Conservation (phyloP, 2,797 vertebrate species). For the Uromys caudimaculatus region DNA sequence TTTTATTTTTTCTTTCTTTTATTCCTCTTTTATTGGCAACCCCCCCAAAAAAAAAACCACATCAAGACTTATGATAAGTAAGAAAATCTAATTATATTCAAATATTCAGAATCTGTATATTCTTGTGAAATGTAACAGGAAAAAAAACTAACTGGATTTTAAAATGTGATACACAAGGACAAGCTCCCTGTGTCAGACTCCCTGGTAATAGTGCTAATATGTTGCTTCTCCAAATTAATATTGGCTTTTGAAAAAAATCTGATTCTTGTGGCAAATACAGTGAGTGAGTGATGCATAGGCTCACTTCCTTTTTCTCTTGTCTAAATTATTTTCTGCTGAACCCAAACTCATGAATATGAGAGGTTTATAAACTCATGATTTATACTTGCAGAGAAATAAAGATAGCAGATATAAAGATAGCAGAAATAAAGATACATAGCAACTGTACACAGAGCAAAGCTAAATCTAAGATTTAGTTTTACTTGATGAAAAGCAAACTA, state of each 20-base stretch:
- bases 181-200: constrained; percentile 47
- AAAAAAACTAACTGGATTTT: constrained; percentile 74
- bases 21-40: too few species aligned
- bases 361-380: constrained; percentile 29
- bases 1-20: neutral
- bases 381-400: constrained; percentile 61
- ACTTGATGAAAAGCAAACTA: constrained; percentile 56
- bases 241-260: constrained; percentile 41
- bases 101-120: constrained; percentile 73
- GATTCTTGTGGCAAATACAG: constrained; percentile 49
- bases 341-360: constrained; percentile 69
- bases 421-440: neutral
- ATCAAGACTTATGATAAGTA: constrained; percentile 57
- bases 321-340: constrained; percentile 66
- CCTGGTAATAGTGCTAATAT: constrained; percentile 39
- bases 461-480: constrained; percentile 36
- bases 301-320: constrained; percentile 31
- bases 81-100: constrained; percentile 73
- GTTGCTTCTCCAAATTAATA: constrained; percentile 56
- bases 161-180: constrained; percentile 66
- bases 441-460: constrained; percentile 46
- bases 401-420: constrained; percentile 26
- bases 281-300: neutral
- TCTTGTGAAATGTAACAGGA: constrained; percentile 75
- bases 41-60: neutral